phyloP scores from a whole-genome alignment of 2,797 vertebrate genomes.

The Hippopotamyrus pictus region DNA sequence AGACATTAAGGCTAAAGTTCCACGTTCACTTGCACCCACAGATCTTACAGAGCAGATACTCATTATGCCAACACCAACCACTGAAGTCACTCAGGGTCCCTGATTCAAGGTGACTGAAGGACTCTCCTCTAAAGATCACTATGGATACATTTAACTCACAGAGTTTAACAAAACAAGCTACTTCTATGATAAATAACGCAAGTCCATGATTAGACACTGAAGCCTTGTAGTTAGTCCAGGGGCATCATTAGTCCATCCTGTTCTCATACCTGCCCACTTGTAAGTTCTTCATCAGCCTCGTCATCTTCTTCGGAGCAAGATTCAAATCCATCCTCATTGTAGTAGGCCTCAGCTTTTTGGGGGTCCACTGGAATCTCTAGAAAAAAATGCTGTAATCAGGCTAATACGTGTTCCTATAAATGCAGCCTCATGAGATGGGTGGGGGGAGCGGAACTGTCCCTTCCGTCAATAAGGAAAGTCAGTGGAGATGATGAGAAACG shows the following conservation, averaged over 20 bases:
- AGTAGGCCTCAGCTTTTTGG: constrained; percentile 66
- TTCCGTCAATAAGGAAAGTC: neutral
- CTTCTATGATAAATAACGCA: neutral
- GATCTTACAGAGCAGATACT: neutral
- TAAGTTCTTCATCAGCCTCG: constrained; percentile 10
- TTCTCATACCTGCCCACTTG: constrained; percentile 57
- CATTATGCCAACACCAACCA: neutral
- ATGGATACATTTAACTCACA: neutral
- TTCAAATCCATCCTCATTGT: constrained; percentile 70
- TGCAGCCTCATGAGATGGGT: neutral
- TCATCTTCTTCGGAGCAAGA: constrained; percentile 71
- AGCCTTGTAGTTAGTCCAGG: neutral
- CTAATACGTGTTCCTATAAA: neutral
- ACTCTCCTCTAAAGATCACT: neutral
- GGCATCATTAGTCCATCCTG: neutral
- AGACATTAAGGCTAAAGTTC: neutral
- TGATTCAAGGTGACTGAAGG: neutral
- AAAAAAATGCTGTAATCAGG: constrained; percentile 15
- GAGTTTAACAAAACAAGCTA: neutral
- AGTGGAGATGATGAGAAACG: neutral
- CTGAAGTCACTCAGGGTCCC: neutral
- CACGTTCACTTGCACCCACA: neutral
- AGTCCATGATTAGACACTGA: neutral
- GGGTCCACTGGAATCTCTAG: constrained; percentile 79
- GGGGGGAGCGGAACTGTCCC: neutral